Evolutionary conservation across 2,797 vertebrate genomes (phyloP).

Genomic region (Valencia hispanica): DNA sequence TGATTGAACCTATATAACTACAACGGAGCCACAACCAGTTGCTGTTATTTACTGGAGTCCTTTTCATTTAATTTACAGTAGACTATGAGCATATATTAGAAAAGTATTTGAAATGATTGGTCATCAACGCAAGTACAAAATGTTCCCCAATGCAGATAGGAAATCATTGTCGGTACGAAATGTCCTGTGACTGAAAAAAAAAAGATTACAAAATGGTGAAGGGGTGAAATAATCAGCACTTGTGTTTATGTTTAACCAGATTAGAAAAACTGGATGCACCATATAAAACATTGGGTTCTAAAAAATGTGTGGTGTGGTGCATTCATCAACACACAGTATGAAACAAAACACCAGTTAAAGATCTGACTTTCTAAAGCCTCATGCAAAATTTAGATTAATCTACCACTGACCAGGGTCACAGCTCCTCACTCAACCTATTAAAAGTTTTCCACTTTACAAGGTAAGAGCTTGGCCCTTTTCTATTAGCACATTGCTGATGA

Average conservation of each 20-base stretch:
- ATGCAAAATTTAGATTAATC: neutral
- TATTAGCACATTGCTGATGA: slow-evolving; percentile 29
- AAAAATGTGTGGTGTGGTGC: neutral
- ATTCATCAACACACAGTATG: neutral
- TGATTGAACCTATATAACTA: neutral
- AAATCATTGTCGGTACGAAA: neutral
- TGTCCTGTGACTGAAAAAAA: neutral
- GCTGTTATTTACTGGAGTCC: neutral
- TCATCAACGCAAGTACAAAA: neutral
- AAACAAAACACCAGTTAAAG: slow-evolving; percentile 17
- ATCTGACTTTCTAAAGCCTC: slow-evolving; percentile 4
- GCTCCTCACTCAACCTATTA: slow-evolving; percentile 8
- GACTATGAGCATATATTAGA: neutral
- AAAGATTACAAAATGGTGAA: neutral
- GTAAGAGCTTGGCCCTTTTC: slow-evolving; percentile 44
- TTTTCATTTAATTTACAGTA: neutral
- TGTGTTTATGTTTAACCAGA: neutral
- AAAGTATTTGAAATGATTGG: neutral
- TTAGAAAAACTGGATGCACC: neutral
- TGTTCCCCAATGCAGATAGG: neutral
- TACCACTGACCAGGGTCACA: slow-evolving; percentile 27
- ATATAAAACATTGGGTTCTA: neutral
- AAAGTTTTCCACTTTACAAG: slow-evolving; percentile 13
- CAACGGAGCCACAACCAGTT: neutral
- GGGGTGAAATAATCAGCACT: neutral